phyloP scores from a whole-genome alignment of 2,113 vertebrate genomes.

The Ursus arctos region DNA sequence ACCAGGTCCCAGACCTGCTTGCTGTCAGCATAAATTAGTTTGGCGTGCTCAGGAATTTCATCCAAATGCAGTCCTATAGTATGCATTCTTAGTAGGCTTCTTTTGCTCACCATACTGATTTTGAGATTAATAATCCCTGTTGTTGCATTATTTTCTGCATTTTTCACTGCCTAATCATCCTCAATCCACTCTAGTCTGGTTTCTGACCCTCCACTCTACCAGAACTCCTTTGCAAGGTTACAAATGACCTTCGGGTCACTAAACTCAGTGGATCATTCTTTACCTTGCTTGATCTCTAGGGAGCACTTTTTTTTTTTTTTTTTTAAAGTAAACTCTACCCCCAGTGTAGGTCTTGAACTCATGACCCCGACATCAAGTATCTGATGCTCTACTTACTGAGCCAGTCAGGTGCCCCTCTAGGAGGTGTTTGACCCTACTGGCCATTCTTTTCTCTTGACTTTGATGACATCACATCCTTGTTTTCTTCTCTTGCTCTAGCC shows the following conservation, averaged over 20 bases:
- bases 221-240: neutral
- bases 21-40: neutral
- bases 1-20: neutral
- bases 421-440: neutral
- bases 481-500: neutral
- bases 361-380: neutral
- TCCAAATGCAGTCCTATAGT: neutral
- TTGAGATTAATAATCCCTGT: neutral
- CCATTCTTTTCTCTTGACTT: neutral
- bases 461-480: neutral
- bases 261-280: neutral
- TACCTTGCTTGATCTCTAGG: neutral
- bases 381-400: neutral
- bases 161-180: neutral
- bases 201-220: neutral
- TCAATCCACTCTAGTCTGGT: neutral
- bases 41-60: neutral
- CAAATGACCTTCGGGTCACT: neutral
- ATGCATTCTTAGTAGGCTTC: neutral
- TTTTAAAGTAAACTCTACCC: neutral
- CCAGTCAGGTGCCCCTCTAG: neutral
- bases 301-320: neutral
- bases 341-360: neutral
- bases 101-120: constrained; percentile 12
- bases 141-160: neutral